These are phyloP conservation scores for Diaperis boleti DNA, from an alignment of 2,888 invertebrate genomes.

Conservation along the genomic window DNA sequence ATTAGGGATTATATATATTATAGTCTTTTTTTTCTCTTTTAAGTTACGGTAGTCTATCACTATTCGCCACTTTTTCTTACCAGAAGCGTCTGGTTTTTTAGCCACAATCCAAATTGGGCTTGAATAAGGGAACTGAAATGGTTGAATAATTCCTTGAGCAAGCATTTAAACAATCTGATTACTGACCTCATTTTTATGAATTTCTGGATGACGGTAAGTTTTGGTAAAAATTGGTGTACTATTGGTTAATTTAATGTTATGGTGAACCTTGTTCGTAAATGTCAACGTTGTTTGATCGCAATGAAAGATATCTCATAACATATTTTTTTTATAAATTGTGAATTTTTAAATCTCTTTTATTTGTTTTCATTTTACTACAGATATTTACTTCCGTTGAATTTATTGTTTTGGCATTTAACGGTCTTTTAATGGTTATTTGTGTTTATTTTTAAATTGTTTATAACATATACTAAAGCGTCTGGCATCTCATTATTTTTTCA, in stretches of 20 bases:
- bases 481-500: too few species aligned
- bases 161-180: constrained; percentile 13
- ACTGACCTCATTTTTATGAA: constrained; percentile 42
- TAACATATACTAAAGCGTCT: too few species aligned
- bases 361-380: neutral
- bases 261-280: constrained; percentile 43
- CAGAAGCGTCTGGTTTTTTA: constrained; percentile 43
- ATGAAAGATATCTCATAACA: constrained; percentile 39
- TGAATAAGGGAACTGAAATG: constrained; percentile 23
- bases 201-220: constrained; percentile 42
- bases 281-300: constrained; percentile 33
- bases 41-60: constrained; percentile 46
- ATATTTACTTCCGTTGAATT: neutral
- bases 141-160: constrained; percentile 40
- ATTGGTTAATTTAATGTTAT: constrained; percentile 43
- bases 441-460: too few species aligned
- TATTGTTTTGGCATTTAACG: too few species aligned
- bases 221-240: constrained; percentile 43
- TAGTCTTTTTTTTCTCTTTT: constrained; percentile 43
- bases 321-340: too few species aligned
- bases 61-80: constrained; percentile 47
- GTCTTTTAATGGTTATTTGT: too few species aligned
- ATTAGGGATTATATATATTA: too few species aligned
- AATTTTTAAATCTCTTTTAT: neutral
- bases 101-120: constrained; percentile 23